Conservation (phyloP, 2,113 vertebrate species). For the Elephas maximus region DNA sequence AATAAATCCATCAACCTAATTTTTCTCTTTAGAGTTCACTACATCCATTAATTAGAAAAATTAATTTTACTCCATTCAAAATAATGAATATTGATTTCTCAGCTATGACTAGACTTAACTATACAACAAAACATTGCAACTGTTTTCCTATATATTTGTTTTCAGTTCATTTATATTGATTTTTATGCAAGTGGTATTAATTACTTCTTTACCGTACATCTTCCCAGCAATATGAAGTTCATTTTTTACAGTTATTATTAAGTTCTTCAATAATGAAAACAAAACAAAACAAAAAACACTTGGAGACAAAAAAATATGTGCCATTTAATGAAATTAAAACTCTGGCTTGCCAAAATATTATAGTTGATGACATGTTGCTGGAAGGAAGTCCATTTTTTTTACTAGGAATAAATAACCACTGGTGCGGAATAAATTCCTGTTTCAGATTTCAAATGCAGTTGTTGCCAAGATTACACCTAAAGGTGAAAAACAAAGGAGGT, state of each 20-base stretch:
- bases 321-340: constrained; percentile 83
- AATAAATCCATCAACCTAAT: background rate
- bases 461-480: constrained; percentile 84
- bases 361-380: constrained; percentile 71
- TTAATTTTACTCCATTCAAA: background rate
- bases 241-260: constrained; percentile 76
- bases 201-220: constrained; percentile 71
- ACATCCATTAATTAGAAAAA: background rate
- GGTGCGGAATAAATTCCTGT: constrained; percentile 82
- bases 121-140: background rate
- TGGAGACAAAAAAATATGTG: constrained; percentile 78
- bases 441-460: constrained; percentile 85
- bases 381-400: constrained; percentile 86
- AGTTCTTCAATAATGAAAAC: constrained; percentile 72
- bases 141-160: background rate
- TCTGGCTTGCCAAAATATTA: constrained; percentile 76
- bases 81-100: background rate
- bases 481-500: constrained; percentile 83
- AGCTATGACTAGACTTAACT: background rate
- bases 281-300: constrained; percentile 74
- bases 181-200: constrained; percentile 73
- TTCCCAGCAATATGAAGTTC: constrained; percentile 75
- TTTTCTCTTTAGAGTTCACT: constrained; percentile 13
- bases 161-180: constrained; percentile 69
- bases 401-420: constrained; percentile 76